Evolutionary conservation across 92 coral and sea anemone genomes (phyloP).

Genomic region (Palythoa grandiflora): DNA sequence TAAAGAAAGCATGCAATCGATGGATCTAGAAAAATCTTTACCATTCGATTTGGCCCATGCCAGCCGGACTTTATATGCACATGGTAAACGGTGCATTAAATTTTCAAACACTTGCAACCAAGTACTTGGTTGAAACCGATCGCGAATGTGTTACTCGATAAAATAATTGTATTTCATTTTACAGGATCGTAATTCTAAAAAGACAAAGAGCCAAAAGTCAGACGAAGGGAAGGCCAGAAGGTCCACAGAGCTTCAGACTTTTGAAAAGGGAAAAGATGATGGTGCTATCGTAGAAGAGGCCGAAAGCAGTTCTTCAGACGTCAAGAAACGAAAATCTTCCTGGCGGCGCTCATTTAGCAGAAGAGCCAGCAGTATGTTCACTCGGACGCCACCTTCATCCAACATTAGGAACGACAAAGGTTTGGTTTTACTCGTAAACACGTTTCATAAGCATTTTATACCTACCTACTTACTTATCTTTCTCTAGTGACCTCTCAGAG

Average conservation of each 20-base stretch:
- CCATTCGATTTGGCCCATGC: too few species aligned
- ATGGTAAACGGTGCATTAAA: not conserved
- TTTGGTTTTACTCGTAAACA: not conserved
- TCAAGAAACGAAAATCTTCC: not conserved
- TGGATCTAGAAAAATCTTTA: too few species aligned
- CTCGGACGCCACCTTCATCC: slow-evolving; percentile 28
- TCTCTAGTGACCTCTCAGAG: too few species aligned
- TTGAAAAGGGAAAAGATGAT: slow-evolving; percentile 3
- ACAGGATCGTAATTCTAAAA: slow-evolving; percentile 9
- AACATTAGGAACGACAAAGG: slow-evolving; percentile 38
- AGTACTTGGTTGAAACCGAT: not conserved
- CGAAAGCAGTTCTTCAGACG: not conserved
- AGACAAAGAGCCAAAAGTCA: not conserved
- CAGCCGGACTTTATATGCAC: too few species aligned
- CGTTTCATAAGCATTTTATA: not conserved
- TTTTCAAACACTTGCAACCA: not conserved
- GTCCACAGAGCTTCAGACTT: not conserved
- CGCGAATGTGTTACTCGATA: too few species aligned
- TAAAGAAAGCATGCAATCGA: too few species aligned
- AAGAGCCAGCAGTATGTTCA: slow-evolving; percentile 40
- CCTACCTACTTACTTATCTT: too few species aligned
- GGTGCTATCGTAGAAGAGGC: slow-evolving; percentile 12
- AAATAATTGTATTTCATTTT: too few species aligned
- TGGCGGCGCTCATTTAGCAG: slow-evolving; percentile 31
- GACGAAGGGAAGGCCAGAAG: not conserved